Conservation (phyloP, 2,888 invertebrate genomes). For the Autographa pulchrina region DNA sequence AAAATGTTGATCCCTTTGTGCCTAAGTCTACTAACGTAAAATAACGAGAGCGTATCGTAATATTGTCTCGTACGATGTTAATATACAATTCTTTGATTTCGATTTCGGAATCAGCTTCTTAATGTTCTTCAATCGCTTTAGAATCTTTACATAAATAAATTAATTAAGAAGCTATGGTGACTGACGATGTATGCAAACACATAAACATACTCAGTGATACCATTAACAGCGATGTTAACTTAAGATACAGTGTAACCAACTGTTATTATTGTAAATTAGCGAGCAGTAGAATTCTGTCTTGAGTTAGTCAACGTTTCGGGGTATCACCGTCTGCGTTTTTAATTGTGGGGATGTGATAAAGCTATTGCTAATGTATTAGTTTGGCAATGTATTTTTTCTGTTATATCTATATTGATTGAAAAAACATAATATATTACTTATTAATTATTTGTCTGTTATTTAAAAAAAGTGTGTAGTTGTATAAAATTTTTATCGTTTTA, state of each 20-base stretch:
- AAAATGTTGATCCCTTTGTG: constrained; percentile 45
- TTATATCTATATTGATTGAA: neutral
- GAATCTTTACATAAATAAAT: no score
- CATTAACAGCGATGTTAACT: neutral
- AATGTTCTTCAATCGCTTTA: no score
- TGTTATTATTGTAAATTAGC: neutral
- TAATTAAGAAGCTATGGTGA: neutral
- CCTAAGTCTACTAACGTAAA: constrained; percentile 23
- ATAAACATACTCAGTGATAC: neutral
- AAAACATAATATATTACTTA: neutral
- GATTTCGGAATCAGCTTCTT: neutral
- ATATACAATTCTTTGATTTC: neutral
- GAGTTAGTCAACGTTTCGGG: neutral
- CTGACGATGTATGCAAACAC: neutral
- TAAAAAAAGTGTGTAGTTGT: neutral
- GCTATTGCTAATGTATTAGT: constrained; percentile 14
- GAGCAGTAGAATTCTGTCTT: neutral
- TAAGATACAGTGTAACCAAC: neutral
- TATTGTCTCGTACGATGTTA: constrained; percentile 14
- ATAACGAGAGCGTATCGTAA: constrained; percentile 14
- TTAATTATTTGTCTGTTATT: neutral
- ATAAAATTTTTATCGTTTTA: neutral
- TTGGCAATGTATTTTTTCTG: constrained; percentile 16
- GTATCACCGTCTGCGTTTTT: neutral
- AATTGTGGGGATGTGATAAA: constrained; percentile 19